phyloP scores from a whole-genome alignment of 2,113 vertebrate species.

The Gasterosteus aculeatus region DNA sequence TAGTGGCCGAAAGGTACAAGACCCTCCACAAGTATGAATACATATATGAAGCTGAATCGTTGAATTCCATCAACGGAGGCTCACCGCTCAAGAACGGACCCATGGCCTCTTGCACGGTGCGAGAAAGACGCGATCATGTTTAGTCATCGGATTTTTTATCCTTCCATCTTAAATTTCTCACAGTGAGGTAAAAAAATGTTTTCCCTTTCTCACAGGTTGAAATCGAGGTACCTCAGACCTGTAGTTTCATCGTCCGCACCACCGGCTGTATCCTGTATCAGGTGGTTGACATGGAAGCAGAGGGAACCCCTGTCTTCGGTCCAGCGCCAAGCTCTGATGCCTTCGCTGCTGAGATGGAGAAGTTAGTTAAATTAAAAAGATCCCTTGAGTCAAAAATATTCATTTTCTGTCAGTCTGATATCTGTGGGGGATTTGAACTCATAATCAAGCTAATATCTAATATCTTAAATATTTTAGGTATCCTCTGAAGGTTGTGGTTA shows the following conservation, averaged over 20 bases:
- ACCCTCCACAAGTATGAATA: slow-evolving; percentile 89
- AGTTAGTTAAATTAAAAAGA: slow-evolving; percentile 71
- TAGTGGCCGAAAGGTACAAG: slow-evolving; percentile 88
- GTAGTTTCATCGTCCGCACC: slow-evolving; percentile 86
- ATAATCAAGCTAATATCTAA: not conserved
- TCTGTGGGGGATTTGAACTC: not conserved
- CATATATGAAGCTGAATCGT: slow-evolving; percentile 88
- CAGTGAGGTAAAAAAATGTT: not conserved
- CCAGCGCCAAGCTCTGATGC: slow-evolving; percentile 84
- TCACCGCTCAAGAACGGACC: slow-evolving; percentile 84
- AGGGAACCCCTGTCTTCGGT: slow-evolving; percentile 81
- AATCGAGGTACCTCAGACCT: slow-evolving; percentile 91
- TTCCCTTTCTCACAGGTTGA: slow-evolving; percentile 82
- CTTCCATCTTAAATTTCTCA: not conserved
- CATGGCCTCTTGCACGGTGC: slow-evolving; percentile 87
- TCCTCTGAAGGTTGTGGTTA: slow-evolving; percentile 86
- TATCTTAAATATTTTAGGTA: slow-evolving; percentile 74
- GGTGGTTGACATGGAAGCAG: slow-evolving; percentile 74
- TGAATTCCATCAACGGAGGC: slow-evolving; percentile 85
- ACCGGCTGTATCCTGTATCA: slow-evolving; percentile 88
- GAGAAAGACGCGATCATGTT: not conserved
- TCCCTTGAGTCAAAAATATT: not conserved
- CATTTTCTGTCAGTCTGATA: not conserved
- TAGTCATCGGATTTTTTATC: not conserved
- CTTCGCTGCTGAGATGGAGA: slow-evolving; percentile 89